Conservation (phyloP, 2,113 vertebrate genomes). For the Synchiropus splendidus region DNA sequence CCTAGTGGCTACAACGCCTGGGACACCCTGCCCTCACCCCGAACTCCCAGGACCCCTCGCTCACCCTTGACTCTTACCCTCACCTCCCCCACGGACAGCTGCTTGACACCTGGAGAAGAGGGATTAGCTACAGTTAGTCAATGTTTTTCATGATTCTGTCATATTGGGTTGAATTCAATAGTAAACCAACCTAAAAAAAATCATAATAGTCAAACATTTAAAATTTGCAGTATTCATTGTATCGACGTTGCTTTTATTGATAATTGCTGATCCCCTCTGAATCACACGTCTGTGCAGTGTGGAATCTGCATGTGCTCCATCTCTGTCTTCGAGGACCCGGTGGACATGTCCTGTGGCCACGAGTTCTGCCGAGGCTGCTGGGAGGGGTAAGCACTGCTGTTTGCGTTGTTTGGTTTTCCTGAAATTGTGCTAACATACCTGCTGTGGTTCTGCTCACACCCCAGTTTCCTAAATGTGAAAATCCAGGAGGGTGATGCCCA, state of each 20-base stretch:
- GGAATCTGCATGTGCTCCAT: conserved; percentile 61
- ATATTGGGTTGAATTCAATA: too few species aligned
- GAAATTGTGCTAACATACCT: neutral
- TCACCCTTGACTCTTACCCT: conserved; percentile 61
- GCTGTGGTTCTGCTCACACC: neutral
- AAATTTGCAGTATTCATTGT: too few species aligned
- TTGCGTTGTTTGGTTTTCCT: neutral
- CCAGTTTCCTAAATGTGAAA: conserved; percentile 59
- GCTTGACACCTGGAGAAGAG: conserved; percentile 58
- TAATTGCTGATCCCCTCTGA: too few species aligned
- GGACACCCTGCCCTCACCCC: conserved; percentile 60
- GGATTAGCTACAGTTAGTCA: conserved; percentile 45
- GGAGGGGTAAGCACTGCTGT: conserved; percentile 43
- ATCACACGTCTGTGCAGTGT: conserved; percentile 49
- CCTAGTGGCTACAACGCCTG: conserved; percentile 61
- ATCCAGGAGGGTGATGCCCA: conserved; percentile 61
- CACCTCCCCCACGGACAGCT: conserved; percentile 61
- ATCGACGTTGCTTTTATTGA: too few species aligned
- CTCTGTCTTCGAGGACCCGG: conserved; percentile 61
- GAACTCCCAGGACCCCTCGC: conserved; percentile 56
- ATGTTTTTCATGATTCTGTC: neutral
- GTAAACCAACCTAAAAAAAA: neutral
- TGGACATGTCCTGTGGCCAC: conserved; percentile 62
- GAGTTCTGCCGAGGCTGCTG: conserved; percentile 61
- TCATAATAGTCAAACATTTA: too few species aligned